Evolutionary conservation across 2,797 vertebrate species (phyloP).

Genomic region (Crocodylus rhombifer): DNA sequence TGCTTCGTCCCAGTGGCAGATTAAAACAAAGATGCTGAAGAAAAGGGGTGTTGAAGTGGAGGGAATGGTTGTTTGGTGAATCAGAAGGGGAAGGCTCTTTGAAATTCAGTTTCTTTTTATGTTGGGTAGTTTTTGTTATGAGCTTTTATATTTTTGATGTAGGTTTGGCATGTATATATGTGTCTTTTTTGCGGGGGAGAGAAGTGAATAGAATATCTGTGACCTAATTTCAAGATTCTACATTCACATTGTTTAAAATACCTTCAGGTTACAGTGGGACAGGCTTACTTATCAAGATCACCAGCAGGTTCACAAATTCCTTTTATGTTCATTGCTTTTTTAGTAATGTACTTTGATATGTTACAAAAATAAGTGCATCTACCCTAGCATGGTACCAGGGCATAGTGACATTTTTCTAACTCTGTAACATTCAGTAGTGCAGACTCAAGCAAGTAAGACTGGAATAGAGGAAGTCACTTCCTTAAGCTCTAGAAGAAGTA

Average conservation of each 20-base stretch:
- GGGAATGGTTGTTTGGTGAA: not conserved
- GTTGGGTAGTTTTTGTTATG: not conserved
- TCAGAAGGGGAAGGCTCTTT: not conserved
- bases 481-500: not conserved
- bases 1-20: not conserved
- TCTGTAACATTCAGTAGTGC: not conserved
- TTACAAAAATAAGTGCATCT: not conserved
- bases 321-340: not conserved
- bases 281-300: fast-evolving
- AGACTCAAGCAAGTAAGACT: not conserved
- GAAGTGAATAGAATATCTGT: not conserved
- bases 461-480: not conserved
- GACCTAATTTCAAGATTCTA: not conserved
- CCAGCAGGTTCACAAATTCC: not conserved
- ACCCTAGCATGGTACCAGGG: fast-evolving
- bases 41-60: not conserved
- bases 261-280: not conserved
- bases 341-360: not conserved
- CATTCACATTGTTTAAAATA: fast-evolving
- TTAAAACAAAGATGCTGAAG: not conserved
- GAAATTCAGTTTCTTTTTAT: not conserved
- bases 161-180: too few species aligned
- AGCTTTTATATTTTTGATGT: not conserved
- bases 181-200: not conserved
- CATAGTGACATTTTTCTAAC: not conserved